Evolutionary conservation across 2,797 vertebrate genomes (phyloP).

Genomic region (Chaetodon trifasciatus): DNA sequence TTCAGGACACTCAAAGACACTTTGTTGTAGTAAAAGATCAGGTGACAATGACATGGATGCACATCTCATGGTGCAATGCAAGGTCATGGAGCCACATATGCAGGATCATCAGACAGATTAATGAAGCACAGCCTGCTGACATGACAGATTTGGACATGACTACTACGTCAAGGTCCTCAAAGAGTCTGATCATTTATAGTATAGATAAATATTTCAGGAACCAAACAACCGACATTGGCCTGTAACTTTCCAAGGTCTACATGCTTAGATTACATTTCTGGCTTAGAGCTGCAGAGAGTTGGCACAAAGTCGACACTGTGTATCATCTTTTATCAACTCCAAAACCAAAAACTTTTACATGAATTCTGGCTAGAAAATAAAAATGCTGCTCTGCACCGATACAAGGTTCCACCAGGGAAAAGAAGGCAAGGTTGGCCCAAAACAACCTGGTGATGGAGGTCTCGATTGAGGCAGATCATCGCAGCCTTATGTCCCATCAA

Average conservation of each 20-base stretch:
- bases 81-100: conserved; percentile 51
- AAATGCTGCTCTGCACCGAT: too few species aligned
- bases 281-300: background rate
- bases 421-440: too few species aligned
- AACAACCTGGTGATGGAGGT: too few species aligned
- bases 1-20: too few species aligned
- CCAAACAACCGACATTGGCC: background rate
- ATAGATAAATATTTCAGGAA: conserved; percentile 7
- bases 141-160: conserved; percentile 44
- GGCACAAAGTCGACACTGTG: background rate
- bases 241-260: conserved; percentile 5
- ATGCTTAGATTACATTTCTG: background rate
- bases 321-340: too few species aligned
- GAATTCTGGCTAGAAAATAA: too few species aligned
- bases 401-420: too few species aligned
- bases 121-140: conserved; percentile 64
- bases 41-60: conserved; percentile 37
- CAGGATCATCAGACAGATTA: conserved; percentile 68
- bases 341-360: too few species aligned
- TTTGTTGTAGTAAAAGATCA: conserved; percentile 23
- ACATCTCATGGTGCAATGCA: conserved; percentile 39
- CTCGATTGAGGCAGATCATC: too few species aligned
- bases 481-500: too few species aligned
- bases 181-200: background rate
- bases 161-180: conserved; percentile 24